Base-by-base conservation (phyloP, 2,888 invertebrate genomes). In the Odontocolon sp. region DNA sequence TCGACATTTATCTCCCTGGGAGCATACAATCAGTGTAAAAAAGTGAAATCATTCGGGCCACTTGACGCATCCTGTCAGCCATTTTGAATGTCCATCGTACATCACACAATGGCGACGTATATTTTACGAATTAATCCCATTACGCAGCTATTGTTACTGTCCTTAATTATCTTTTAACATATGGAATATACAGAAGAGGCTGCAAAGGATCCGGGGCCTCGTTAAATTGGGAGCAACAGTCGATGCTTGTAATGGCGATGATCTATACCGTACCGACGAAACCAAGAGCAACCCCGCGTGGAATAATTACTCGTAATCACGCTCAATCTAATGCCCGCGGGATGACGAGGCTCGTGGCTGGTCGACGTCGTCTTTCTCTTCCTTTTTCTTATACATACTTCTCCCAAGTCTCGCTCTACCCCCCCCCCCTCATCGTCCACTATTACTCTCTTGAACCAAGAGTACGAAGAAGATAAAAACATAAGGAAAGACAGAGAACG, bases 251-350 rank as follows among this genome's bases (percentile, higher is more conserved):
- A 75, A 69, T 75, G 69, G 50, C 75, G 64, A 69, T 75, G 64
- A 75, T 75, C 69, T 64, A 52, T 42, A 59, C 69, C 31, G 57
- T 50, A 61, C 84, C 78, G 83, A 83, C 84, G 84, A 85, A 85
- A 84, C 81, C 80, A 81, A 83, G 84, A 57, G 33, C 69, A 50
- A n/a, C 57, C 57, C 69, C 57, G 83, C 77, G 83, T 80, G 83
- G 85, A 89, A 87, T 89, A 88, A 89, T 89, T 89, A 88, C 86
- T 87, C 86, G 86, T 87, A 89, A 89, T 89, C 88, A 87, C 87
- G 87, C 81, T 87, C 87, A 85, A 89, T 89, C 89, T 89, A 88
- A 87, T 87, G 86, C 86, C 80, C 83, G 81, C 68, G 80, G 81
- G 80, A 87, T 86, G 87, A 87, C 86, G 84, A 81, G 80, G 84